A percentile compares a stretch with the other conserved stretches of the same genome.
These are phyloP conservation scores for Crotalus tigris DNA, from an alignment of 2,113 vertebrate species.

Conservation along the genomic window DNA sequence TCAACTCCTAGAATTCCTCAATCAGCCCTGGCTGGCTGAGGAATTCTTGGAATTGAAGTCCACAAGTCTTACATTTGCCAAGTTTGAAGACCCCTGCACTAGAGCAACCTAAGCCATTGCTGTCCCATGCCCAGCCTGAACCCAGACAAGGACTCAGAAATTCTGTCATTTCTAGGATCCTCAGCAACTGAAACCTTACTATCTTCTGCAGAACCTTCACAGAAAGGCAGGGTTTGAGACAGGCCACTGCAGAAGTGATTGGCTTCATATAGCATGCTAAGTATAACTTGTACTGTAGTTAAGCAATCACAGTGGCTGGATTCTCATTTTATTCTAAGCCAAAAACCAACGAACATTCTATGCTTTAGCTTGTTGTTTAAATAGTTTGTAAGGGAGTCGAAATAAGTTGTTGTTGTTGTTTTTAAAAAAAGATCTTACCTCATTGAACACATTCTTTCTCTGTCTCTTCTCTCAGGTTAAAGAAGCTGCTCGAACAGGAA, in stretches of 20 bases:
- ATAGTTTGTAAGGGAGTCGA: not conserved
- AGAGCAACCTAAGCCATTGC: not conserved
- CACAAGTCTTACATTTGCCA: too few species aligned
- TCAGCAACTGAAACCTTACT: not conserved
- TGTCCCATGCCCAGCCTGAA: not conserved
- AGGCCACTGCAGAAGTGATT: not conserved
- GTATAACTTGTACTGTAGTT: not conserved
- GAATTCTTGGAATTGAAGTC: too few species aligned
- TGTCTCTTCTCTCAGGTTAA: conserved; percentile 76
- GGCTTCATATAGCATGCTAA: not conserved
- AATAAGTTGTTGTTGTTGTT: not conserved
- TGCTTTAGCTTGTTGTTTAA: not conserved
- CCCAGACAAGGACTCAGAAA: not conserved
- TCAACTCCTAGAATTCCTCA: too few species aligned
- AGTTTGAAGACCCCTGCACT: too few species aligned
- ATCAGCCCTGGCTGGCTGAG: too few species aligned
- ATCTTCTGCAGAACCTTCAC: not conserved
- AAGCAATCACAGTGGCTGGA: not conserved
- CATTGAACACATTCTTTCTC: not conserved
- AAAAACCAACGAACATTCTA: not conserved
- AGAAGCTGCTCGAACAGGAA: conserved; percentile 92
- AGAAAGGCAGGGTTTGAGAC: not conserved
- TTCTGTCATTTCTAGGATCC: not conserved
- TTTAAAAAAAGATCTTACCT: not conserved
- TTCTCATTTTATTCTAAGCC: not conserved